Evolutionary conservation across 1,140 invertebrate species (phyloP).

Genomic region (Galleria mellonella): DNA sequence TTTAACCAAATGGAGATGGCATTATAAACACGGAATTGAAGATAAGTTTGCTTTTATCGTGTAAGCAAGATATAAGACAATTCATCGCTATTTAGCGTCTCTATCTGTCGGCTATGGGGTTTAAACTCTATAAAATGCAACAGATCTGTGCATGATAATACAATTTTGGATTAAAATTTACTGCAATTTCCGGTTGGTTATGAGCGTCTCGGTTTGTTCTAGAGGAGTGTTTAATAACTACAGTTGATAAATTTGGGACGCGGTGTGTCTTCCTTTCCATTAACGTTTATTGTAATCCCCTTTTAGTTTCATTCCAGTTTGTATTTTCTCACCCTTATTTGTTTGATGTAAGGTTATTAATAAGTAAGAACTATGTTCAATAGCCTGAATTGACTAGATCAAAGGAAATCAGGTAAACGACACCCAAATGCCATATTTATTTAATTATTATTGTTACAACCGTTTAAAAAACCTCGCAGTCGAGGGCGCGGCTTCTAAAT

Average conservation of each 20-base stretch:
- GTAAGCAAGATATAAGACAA: no score
- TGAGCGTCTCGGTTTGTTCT: not conserved
- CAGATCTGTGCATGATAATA: no score
- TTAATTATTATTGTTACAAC: constrained; percentile 32
- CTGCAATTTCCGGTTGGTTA: no score
- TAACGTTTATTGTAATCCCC: constrained; percentile 14
- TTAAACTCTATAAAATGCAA: no score
- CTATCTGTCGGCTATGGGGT: no score
- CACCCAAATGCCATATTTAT: constrained; percentile 39
- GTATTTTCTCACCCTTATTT: constrained; percentile 16
- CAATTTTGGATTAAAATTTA: no score
- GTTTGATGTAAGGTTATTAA: constrained; percentile 3
- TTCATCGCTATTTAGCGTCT: no score
- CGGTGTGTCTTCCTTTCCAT: constrained; percentile 6
- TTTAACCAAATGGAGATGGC: no score
- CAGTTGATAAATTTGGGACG: not conserved
- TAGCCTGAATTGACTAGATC: not conserved
- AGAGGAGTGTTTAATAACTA: not conserved
- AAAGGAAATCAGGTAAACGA: constrained; percentile 6
- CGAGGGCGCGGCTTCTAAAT: constrained; percentile 28
- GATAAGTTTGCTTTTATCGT: no score
- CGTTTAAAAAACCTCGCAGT: constrained; percentile 42
- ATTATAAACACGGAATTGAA: no score
- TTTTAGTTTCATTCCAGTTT: constrained; percentile 32
- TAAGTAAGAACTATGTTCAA: constrained; percentile 12